These are phyloP conservation scores for Bombus waltoni DNA, from an alignment of 1,140 invertebrate species.

Conservation along the genomic window DNA sequence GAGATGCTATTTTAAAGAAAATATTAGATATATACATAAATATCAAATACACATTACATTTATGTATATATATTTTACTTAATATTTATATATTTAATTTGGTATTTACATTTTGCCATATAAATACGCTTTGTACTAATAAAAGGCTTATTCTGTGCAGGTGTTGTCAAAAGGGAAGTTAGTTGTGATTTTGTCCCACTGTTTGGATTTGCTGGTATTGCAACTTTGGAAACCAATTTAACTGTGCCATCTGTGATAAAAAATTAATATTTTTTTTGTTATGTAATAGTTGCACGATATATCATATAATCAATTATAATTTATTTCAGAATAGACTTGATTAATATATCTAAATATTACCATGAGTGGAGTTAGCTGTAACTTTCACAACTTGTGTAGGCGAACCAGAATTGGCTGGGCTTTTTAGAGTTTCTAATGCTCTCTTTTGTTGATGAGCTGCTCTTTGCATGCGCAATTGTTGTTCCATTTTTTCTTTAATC, in stretches of 20 bases:
- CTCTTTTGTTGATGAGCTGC: conserved; percentile 94
- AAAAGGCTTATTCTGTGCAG: conserved; percentile 86
- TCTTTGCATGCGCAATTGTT: conserved; percentile 92
- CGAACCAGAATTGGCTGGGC: conserved; percentile 72
- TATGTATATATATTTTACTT: conserved; percentile 20
- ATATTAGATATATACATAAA: conserved; percentile 29
- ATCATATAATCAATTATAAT: neutral
- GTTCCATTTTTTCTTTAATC: conserved; percentile 95
- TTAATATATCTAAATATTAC: conserved; percentile 62
- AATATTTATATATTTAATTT: conserved; percentile 49
- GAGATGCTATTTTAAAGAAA: conserved; percentile 82
- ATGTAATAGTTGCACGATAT: neutral
- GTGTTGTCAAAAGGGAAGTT: conserved; percentile 87
- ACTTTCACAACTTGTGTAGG: conserved; percentile 84
- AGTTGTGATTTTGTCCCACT: conserved; percentile 86
- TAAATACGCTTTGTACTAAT: conserved; percentile 89
- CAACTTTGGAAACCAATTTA: conserved; percentile 85
- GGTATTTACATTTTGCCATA: conserved; percentile 87
- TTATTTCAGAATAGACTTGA: neutral
- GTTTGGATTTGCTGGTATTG: conserved; percentile 84
- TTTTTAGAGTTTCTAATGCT: conserved; percentile 85
- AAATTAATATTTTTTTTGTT: conserved; percentile 35
- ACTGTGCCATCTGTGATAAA: conserved; percentile 83
- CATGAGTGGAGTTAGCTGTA: conserved; percentile 82
- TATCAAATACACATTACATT: conserved; percentile 4